Evolutionary conservation across 30 jellyfish, hydroid and myxozoan species (phyloP).

Genomic region (Aurelia sp.): DNA sequence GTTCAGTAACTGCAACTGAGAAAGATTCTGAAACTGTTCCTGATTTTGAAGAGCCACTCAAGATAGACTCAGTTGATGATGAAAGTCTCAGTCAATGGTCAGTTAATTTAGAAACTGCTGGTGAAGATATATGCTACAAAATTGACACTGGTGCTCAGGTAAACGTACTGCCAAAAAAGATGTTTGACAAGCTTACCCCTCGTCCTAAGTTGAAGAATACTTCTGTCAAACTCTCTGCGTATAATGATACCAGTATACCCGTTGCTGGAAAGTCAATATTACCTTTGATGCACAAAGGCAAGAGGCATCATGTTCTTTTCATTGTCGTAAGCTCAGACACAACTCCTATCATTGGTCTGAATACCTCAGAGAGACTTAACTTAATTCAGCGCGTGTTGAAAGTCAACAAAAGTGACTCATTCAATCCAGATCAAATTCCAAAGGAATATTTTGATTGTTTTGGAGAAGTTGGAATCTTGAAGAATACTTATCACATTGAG

Average conservation of each 20-base stretch:
- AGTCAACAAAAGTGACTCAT: no score
- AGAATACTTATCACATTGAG: conserved; percentile 38
- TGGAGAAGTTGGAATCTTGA: conserved; percentile 56
- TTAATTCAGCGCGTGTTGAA: no score
- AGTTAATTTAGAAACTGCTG: conserved; percentile 24
- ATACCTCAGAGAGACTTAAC: no score
- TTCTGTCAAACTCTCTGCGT: conserved; percentile 48
- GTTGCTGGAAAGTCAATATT: conserved; percentile 2
- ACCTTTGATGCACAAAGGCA: not conserved
- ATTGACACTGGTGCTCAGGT: conserved; percentile 65
- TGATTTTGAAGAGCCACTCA: conserved; percentile 42
- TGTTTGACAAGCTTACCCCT: conserved; percentile 26
- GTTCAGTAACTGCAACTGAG: conserved; percentile 24
- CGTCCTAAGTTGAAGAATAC: conserved; percentile 33
- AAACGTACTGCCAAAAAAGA: conserved; percentile 30
- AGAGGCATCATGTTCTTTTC: not conserved
- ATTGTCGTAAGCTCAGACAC: not conserved
- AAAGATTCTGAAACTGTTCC: conserved; percentile 25
- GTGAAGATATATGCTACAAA: conserved; percentile 16
- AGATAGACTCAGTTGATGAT: conserved; percentile 31
- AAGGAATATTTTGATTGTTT: conserved; percentile 58
- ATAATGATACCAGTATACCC: conserved; percentile 28
- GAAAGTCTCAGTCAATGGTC: conserved; percentile 14
- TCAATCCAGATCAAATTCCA: not conserved
- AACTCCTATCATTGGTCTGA: not conserved